Evolutionary conservation across 2,888 invertebrate genomes (phyloP), one percentile per base, ranked within the genome.

Genomic region (Athrips mouffetella): DNA sequence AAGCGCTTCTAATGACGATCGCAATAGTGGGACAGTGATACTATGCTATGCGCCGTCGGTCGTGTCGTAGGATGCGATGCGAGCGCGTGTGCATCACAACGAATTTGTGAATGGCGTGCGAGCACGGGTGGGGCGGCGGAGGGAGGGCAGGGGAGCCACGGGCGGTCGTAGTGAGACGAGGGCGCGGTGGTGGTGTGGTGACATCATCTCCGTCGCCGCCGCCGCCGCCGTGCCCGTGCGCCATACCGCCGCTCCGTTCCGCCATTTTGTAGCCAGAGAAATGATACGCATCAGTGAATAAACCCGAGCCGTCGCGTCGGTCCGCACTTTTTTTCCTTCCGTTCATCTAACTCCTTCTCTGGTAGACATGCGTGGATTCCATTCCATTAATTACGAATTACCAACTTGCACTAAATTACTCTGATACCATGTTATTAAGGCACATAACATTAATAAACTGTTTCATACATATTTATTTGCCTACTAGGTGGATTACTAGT

Each of bases 171-270:
- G 62, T 66, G 67, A 62, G 62, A 56, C 8, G 29, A 27, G 44
- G 27, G 27, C 27, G 27, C 21, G 16, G 21, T 13, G 7, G 35
- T 13, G 64, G 54, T 52, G 58, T 47, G 54, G 50, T 61, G 70
- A 64, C 82, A 80, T 80, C 77, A 79, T 82, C 81, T 80, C 75
- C 72, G 73, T 72, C 68, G 70, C 48, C 54, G 58, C 57, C 47
- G 29, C 45, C 18, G 80, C 75, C 71, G 73, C 73, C 68, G 70
- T n/a, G n/a, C n/a, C n/a, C n/a, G n/a, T n/a, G n/a, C n/a, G n/a
- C n/a, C n/a, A n/a, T n/a, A n/a, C 67, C 71, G 71, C 70, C 42
- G 45, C 39, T 39, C 8, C 48, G 15, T 42, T 62, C 67, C 73
- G 71, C 71, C 72, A 72, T 76, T 74, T 74, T 75, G 73, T 67